Percentiles rank a stretch among this genome's conserved stretches.
Conservation (phyloP, 2,888 invertebrate species). For the Aphodius sticticus region DNA sequence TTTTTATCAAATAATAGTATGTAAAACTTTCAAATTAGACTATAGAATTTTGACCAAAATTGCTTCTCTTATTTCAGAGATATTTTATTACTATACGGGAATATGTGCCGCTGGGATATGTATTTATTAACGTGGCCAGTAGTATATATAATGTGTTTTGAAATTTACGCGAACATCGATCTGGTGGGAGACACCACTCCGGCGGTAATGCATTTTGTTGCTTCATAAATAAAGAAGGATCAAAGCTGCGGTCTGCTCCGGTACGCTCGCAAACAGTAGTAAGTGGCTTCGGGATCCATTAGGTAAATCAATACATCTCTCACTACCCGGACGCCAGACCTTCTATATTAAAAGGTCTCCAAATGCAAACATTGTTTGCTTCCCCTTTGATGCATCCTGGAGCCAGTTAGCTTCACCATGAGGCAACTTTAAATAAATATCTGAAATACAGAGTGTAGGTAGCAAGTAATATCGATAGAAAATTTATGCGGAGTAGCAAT, state of each 20-base stretch:
- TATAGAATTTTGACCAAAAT: too few relatives aligned
- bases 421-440: neutral
- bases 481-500: too few relatives aligned
- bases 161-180: neutral
- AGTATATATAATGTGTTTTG: neutral
- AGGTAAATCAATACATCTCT: conserved; percentile 49
- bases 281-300: conserved; percentile 51
- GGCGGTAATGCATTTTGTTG: conserved; percentile 47
- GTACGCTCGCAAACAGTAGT: conserved; percentile 46
- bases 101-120: neutral
- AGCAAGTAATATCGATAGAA: neutral
- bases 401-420: neutral
- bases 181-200: neutral
- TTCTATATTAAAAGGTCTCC: conserved; percentile 34
- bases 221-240: conserved; percentile 52
- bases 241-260: conserved; percentile 46
- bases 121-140: neutral
- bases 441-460: neutral
- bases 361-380: conserved; percentile 34
- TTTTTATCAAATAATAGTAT: too few relatives aligned
- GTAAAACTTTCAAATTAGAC: too few relatives aligned
- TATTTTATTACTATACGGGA: too few relatives aligned
- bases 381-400: conserved; percentile 6
- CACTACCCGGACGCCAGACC: conserved; percentile 29
- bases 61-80: too few relatives aligned